A percentile compares a stretch with the other conserved stretches of the same genome.
Conservation (phyloP, 2,797 vertebrate species). For the Anguilla obscura region DNA sequence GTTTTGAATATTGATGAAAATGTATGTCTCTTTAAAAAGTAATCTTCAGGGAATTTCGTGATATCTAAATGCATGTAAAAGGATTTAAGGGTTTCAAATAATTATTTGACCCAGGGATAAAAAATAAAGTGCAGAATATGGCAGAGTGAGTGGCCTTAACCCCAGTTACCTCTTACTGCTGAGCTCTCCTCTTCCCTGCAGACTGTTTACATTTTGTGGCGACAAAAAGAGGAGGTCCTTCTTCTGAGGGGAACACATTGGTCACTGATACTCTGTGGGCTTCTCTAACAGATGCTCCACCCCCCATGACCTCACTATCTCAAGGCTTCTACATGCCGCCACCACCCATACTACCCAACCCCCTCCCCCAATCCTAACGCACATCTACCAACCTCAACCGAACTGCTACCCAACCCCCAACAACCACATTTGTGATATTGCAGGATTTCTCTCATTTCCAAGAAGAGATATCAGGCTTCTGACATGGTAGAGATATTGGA, state of each 20-base stretch:
- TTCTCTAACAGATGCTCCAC: slow-evolving; percentile 39
- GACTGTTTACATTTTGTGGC: slow-evolving; percentile 44
- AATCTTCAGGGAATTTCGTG: background rate
- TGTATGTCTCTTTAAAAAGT: background rate
- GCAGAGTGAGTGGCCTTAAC: slow-evolving; percentile 14
- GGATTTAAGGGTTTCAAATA: background rate
- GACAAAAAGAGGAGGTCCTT: slow-evolving; percentile 30
- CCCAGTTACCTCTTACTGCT: slow-evolving; percentile 42
- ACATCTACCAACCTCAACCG: background rate
- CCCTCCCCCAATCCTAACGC: background rate
- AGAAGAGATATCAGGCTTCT: background rate
- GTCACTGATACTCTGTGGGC: slow-evolving; percentile 46
- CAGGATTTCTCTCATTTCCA: background rate
- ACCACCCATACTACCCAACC: background rate
- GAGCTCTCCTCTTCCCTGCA: slow-evolving; percentile 23
- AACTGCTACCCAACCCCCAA: background rate
- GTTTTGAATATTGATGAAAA: background rate
- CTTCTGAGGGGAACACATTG: slow-evolving; percentile 44
- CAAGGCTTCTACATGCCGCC: slow-evolving; percentile 18
- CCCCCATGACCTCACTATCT: slow-evolving; percentile 42
- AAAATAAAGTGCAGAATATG: slow-evolving; percentile 32
- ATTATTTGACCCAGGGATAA: background rate
- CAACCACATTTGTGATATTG: background rate
- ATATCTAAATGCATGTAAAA: no score
- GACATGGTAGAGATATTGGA: background rate